A percentile compares a stretch with the other conserved stretches of the same genome.
Conservation (phyloP, 37 sponge, comb jelly and placozoan species). For the Mnemiopsis leidyi region DNA sequence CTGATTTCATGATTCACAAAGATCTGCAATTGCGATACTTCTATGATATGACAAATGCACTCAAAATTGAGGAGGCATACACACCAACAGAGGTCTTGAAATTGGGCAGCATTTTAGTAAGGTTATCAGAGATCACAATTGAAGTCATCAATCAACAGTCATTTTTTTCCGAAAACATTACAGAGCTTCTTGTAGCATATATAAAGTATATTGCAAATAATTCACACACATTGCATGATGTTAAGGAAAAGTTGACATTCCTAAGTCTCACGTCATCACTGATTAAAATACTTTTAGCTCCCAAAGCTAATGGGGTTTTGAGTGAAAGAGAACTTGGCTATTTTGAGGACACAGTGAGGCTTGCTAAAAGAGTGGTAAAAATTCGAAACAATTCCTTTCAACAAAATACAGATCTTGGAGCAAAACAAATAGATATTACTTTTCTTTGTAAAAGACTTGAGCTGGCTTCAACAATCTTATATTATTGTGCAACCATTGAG, state of each 20-base stretch:
- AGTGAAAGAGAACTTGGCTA: not conserved
- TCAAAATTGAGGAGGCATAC: not conserved
- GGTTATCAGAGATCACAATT: not conserved
- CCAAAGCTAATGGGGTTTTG: not conserved
- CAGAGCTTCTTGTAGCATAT: not conserved
- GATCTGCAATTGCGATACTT: conserved; percentile 14
- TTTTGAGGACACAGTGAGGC: not conserved
- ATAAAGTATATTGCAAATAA: not conserved
- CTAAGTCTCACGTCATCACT: not conserved
- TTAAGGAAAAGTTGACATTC: not conserved
- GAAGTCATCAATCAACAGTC: not conserved
- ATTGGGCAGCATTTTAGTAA: not conserved
- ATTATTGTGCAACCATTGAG: not conserved
- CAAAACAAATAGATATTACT: not conserved
- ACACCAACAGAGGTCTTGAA: not conserved
- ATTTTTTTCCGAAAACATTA: not conserved
- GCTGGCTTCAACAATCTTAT: not conserved
- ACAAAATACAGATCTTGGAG: not conserved
- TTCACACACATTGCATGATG: not conserved
- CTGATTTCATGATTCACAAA: not conserved
- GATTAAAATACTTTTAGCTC: not conserved
- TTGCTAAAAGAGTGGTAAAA: not conserved
- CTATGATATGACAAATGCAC: not conserved
- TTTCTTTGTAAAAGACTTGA: not conserved
- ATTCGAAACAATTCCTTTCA: not conserved